Evolutionary conservation across 92 coral and sea anemone genomes (phyloP), one percentile per base, ranked within the genome.

Genomic region (Isaurus tuberculatus): DNA sequence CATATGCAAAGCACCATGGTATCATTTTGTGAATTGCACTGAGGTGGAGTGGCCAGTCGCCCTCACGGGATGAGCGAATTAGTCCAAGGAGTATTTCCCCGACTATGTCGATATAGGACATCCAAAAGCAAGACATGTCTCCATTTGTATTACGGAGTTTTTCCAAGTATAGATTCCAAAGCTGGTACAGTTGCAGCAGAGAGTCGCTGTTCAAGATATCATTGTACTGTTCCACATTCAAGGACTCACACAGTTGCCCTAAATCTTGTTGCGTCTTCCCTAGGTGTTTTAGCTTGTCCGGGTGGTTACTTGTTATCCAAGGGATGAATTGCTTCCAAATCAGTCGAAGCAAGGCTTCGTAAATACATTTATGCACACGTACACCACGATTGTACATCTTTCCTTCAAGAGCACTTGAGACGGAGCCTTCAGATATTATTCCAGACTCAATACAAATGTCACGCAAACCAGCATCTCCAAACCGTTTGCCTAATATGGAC

Each of bases 1-100:
- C n/a, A n/a, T n/a, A n/a, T n/a, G n/a, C n/a, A n/a, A n/a, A n/a
- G n/a, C n/a, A n/a, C n/a, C n/a, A n/a, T n/a, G n/a, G n/a, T 22
- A 86, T 89, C 93, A 86, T 86, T 72, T 44, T 28, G 28, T 80
- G 85, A 51, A 90, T 75, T 27, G 88, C 90, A 36, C 43, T 8
- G 33, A 83, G 88, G 78, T 90, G 88, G 28, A 86, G 75, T 63
- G 34, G 80, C 86, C 93, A 90, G 73, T 90, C 71, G 28, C 85
- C 90, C 43, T 90, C 89, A 33, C 86, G 71, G 51, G 89, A 89
- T 5, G 89, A 72, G 23, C 87, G 65, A 17, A 87, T 46, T 10
- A 87, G 87, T 33, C 70, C 87, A 9, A 86, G 68, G 2, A 80
- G 66, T 58, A 80, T 64, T 48, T 87, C 64, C 33, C 53, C 73